Evolutionary conservation across 2,888 invertebrate species (phyloP).

Genomic region (Aphidius colemani): DNA sequence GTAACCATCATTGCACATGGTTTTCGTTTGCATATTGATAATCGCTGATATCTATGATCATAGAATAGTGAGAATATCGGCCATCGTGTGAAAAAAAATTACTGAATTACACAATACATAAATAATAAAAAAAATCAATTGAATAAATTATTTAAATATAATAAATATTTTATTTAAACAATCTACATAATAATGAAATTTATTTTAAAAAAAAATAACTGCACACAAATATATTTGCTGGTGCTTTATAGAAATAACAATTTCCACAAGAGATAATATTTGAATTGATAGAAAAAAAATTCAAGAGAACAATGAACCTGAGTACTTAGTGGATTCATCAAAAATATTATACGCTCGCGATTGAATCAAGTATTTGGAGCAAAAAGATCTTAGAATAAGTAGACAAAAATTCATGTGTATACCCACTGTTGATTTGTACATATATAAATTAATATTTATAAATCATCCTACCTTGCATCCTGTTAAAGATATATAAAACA

Average conservation of each 20-base stretch:
- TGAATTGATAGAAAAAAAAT: conserved; percentile 28
- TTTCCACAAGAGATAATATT: conserved; percentile 22
- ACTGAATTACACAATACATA: too few species aligned
- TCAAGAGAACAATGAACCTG: conserved; percentile 28
- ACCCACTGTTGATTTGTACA: conserved; percentile 6
- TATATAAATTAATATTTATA: conserved; percentile 33
- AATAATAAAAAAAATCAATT: too few species aligned
- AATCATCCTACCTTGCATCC: neutral
- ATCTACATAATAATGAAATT: too few species aligned
- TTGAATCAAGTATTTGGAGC: conserved; percentile 31
- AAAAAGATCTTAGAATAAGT: conserved; percentile 18
- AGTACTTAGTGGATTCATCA: neutral
- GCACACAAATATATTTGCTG: too few species aligned
- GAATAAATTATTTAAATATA: too few species aligned
- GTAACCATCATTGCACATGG: conserved; percentile 28
- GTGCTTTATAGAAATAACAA: neutral
- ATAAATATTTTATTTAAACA: too few species aligned
- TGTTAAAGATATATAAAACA: conserved; percentile 7
- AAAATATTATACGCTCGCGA: conserved; percentile 3
- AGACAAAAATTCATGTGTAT: conserved; percentile 21
- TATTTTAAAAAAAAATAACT: too few species aligned
- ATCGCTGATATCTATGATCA: conserved; percentile 45
- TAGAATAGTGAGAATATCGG: conserved; percentile 48
- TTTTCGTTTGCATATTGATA: too few species aligned
- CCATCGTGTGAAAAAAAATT: conserved; percentile 22